Conservation (phyloP, 1,140 invertebrate genomes). For the Lepidurus couesii region DNA sequence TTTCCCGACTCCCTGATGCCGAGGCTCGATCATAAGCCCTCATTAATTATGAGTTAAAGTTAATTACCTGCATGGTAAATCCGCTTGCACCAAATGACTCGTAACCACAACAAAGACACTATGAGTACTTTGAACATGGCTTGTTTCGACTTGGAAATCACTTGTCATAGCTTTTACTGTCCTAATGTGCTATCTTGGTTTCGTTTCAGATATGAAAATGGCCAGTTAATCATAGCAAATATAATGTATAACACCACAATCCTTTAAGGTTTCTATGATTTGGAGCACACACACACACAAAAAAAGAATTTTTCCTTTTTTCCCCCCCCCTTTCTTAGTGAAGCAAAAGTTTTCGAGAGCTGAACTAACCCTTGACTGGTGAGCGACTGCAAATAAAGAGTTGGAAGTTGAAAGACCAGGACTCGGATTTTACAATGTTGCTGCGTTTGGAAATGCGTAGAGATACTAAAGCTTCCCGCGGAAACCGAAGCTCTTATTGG, state of each 20-base stretch:
- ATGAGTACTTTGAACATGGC: background rate
- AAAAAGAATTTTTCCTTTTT: background rate
- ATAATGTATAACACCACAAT: background rate
- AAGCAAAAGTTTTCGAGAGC: background rate
- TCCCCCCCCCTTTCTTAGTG: background rate
- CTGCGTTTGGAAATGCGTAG: conserved; percentile 18
- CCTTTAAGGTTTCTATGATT: background rate
- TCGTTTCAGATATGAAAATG: background rate
- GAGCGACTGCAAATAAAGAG: background rate
- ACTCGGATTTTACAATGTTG: background rate
- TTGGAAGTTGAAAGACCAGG: background rate
- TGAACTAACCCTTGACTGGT: background rate
- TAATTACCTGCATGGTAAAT: conserved; percentile 19
- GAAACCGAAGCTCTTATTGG: background rate
- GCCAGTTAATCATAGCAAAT: too few relatives aligned
- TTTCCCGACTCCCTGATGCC: background rate
- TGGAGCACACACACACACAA: background rate
- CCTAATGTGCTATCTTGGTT: background rate
- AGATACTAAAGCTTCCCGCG: conserved; percentile 1
- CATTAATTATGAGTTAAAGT: background rate
- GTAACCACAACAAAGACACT: background rate
- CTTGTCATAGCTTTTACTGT: conserved; percentile 9
- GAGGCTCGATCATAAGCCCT: background rate
- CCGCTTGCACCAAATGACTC: conserved; percentile 8
- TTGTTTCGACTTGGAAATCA: background rate